Percentiles rank a stretch among this genome's conserved stretches.
These are phyloP conservation scores for Machimus atricapillus DNA, from an alignment of 2,888 invertebrate genomes.

Conservation along the genomic window DNA sequence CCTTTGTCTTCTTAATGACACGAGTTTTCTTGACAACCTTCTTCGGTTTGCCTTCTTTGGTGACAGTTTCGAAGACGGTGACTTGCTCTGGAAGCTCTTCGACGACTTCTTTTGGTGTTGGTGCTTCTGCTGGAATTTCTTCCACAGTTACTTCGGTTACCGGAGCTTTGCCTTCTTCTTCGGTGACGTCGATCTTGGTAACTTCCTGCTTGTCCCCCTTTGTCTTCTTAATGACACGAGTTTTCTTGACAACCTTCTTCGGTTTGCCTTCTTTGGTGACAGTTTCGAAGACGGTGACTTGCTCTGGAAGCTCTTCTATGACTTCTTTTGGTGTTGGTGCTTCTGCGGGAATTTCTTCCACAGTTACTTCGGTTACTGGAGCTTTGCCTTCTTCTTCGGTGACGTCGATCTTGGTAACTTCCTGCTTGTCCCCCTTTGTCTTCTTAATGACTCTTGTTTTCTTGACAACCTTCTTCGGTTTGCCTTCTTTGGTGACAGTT, in stretches of 20 bases:
- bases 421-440: slow-evolving; percentile 57
- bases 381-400: slow-evolving; percentile 60
- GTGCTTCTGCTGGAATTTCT: slow-evolving; percentile 53
- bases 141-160: slow-evolving; percentile 56
- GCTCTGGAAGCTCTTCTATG: slow-evolving; percentile 48
- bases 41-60: slow-evolving; percentile 51
- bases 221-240: slow-evolving; percentile 35
- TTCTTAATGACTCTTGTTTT: slow-evolving; percentile 58
- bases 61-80: slow-evolving; percentile 47
- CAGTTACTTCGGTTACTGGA: slow-evolving; percentile 57
- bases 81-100: slow-evolving; percentile 56
- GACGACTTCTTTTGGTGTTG: not conserved
- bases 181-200: slow-evolving; percentile 57
- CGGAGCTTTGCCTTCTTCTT: slow-evolving; percentile 59
- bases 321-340: slow-evolving; percentile 46
- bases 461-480: slow-evolving; percentile 54
- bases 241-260: slow-evolving; percentile 48
- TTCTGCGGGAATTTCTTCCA: slow-evolving; percentile 42
- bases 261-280: slow-evolving; percentile 47
- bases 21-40: slow-evolving; percentile 52
- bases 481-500: slow-evolving; percentile 50
- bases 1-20: slow-evolving; percentile 53
- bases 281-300: slow-evolving; percentile 37
- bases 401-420: slow-evolving; percentile 60
- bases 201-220: slow-evolving; percentile 53